These are phyloP conservation scores for Bergia puertoricense DNA, from an alignment of 92 coral and sea anemone genomes.

Conservation along the genomic window DNA sequence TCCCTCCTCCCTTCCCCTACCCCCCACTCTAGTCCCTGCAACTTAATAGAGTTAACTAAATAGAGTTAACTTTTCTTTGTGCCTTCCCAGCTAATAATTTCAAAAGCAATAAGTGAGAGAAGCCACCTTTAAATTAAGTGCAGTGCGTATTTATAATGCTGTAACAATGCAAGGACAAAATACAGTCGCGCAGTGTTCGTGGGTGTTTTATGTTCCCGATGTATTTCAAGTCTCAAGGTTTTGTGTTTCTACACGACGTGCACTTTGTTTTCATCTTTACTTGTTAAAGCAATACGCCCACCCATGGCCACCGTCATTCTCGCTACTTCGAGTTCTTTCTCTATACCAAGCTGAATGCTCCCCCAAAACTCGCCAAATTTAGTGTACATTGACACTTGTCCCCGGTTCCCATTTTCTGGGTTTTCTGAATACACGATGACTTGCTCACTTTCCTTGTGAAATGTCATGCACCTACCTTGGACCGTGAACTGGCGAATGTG, in stretches of 20 bases:
- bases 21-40: no score
- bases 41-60: no score
- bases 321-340: background rate
- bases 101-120: no score
- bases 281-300: slow-evolving; percentile 35
- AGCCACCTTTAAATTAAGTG: no score
- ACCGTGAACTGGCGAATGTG: slow-evolving; percentile 34
- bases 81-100: no score
- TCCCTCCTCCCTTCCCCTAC: no score
- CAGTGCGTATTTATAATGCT: no score
- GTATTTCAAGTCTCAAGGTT: background rate
- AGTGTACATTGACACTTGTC: slow-evolving; percentile 39
- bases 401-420: background rate
- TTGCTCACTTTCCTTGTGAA: slow-evolving; percentile 34
- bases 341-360: background rate
- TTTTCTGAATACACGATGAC: background rate
- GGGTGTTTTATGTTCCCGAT: no score
- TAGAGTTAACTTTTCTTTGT: no score
- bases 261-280: background rate
- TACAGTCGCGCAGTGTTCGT: no score
- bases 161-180: no score
- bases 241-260: slow-evolving; percentile 16
- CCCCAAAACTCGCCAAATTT: slow-evolving; percentile 27
- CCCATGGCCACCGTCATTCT: slow-evolving; percentile 19
- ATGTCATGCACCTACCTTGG: slow-evolving; percentile 16